phyloP scores from a whole-genome alignment of 2,888 invertebrate species.

The Bombyx huttoni region DNA sequence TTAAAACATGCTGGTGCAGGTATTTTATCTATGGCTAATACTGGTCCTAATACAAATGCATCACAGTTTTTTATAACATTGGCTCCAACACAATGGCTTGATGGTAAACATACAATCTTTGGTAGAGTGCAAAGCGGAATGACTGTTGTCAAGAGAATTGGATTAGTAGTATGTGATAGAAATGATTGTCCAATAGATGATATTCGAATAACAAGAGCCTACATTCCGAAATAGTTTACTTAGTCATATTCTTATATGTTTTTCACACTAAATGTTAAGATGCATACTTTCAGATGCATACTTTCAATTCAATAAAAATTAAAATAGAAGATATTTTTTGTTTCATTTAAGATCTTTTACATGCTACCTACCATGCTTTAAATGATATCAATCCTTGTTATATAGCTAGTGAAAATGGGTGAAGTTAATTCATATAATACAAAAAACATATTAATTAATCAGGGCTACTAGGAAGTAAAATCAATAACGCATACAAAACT shows the following conservation, averaged over 20 bases:
- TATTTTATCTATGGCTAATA: constrained; percentile 97
- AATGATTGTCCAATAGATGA: constrained; percentile 93
- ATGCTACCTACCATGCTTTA: no score
- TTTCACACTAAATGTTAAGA: neutral
- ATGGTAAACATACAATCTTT: constrained; percentile 98
- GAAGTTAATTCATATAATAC: no score
- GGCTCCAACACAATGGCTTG: constrained; percentile 97
- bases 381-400: no score
- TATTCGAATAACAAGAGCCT: constrained; percentile 78
- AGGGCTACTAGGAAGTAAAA: no score
- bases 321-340: neutral
- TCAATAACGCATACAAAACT: no score
- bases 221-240: constrained; percentile 34
- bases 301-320: neutral
- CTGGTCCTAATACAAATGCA: constrained; percentile 96
- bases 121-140: constrained; percentile 91
- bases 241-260: neutral
- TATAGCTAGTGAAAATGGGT: no score
- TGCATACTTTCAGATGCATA: neutral
- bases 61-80: constrained; percentile 99
- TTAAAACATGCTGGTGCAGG: constrained; percentile 96
- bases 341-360: neutral
- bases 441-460: no score
- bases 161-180: constrained; percentile 93
- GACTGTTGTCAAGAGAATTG: constrained; percentile 92